A percentile compares a stretch with the other conserved stretches of the same genome.
Conservation (phyloP, 2,888 invertebrate species). For the Dasypogon diadema region DNA sequence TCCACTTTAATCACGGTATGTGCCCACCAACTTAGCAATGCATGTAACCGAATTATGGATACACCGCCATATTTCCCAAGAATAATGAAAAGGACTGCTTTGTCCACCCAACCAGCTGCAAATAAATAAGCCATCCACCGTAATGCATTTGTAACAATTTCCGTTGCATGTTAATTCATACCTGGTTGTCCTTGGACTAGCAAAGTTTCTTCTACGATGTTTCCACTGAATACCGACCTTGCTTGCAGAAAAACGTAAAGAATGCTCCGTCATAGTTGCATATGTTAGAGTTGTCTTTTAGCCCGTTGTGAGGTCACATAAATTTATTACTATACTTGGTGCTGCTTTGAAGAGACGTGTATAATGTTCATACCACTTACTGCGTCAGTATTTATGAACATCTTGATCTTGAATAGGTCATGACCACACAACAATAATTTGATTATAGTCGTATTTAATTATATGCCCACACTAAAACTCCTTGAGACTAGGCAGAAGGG, state of each 20-base stretch:
- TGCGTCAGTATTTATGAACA: too few relatives aligned
- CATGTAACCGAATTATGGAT: conserved; percentile 17
- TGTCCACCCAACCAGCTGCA: not conserved
- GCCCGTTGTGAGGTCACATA: not conserved
- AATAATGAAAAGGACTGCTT: conserved; percentile 2
- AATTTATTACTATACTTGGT: not conserved
- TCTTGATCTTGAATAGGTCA: too few relatives aligned
- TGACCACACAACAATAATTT: too few relatives aligned
- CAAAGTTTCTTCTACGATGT: conserved; percentile 5
- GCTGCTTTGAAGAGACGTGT: too few relatives aligned
- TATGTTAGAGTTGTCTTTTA: not conserved
- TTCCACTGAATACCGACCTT: conserved; percentile 10
- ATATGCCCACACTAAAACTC: too few relatives aligned
- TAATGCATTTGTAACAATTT: conserved; percentile 23
- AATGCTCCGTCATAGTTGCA: not conserved
- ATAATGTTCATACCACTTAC: too few relatives aligned
- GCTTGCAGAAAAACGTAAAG: conserved; percentile 9
- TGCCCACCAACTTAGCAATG: conserved; percentile 18
- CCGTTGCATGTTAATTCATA: conserved; percentile 21
- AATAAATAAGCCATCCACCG: conserved; percentile 16
- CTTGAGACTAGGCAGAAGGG: too few relatives aligned
- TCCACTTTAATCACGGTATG: not conserved
- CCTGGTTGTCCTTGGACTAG: conserved; percentile 22
- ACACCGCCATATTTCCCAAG: conserved; percentile 13
- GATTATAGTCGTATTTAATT: too few relatives aligned